Percentiles rank a stretch among this genome's conserved stretches.
Evolutionary conservation across 2,797 vertebrate species (phyloP).

Genomic region (Botia kubotai): DNA sequence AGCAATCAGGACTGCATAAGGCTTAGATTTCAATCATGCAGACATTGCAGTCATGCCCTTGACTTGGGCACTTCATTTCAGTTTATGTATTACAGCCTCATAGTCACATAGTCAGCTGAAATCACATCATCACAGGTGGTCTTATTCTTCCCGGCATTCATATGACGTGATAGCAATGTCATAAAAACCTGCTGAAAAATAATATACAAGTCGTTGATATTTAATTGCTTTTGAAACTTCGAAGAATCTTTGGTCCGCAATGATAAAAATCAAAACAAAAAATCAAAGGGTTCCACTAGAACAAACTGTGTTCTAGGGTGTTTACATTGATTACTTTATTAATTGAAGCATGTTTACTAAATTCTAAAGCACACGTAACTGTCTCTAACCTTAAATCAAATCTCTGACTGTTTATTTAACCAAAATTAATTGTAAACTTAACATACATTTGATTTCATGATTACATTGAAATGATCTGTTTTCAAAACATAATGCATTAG

Average conservation of each 20-base stretch:
- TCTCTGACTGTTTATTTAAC: neutral
- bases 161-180: neutral
- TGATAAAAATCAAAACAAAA: neutral
- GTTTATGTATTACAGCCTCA: constrained; percentile 7
- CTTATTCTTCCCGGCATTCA: neutral
- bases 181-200: neutral
- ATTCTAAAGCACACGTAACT: neutral
- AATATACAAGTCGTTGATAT: neutral
- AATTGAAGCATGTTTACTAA: neutral
- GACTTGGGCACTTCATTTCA: neutral
- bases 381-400: neutral
- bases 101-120: neutral
- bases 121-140: neutral
- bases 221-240: neutral
- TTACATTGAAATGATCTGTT: constrained; percentile 14
- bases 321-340: constrained; percentile 11
- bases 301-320: neutral
- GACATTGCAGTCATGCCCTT: neutral
- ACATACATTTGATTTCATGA: too few species aligned
- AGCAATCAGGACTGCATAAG: neutral
- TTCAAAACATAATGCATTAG: too few species aligned
- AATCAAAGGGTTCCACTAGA: constrained; percentile 7
- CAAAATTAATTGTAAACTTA: neutral
- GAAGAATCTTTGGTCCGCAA: neutral
- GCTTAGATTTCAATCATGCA: constrained; percentile 9